Conservation (phyloP, 1,140 invertebrate species). For the Caenorhabditis tropicalis region DNA sequence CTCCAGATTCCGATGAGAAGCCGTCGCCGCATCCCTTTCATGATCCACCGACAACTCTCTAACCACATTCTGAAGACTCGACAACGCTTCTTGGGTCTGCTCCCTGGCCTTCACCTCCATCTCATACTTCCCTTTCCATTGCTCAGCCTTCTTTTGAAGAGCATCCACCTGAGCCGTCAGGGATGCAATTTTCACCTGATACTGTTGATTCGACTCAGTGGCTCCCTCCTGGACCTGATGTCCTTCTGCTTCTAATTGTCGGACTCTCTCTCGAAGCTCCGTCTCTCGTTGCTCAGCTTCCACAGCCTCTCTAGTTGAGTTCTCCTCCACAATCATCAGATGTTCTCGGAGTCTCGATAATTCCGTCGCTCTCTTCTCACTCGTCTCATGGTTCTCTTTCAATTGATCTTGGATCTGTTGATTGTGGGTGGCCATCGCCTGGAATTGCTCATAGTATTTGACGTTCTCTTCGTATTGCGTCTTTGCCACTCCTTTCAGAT, state of each 20-base stretch:
- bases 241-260: background rate
- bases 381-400: background rate
- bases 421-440: constrained; percentile 29
- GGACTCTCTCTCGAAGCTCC: constrained; percentile 16
- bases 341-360: constrained; percentile 47
- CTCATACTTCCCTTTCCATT: constrained; percentile 33
- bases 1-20: constrained; percentile 19
- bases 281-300: constrained; percentile 56
- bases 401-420: constrained; percentile 30
- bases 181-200: constrained; percentile 46
- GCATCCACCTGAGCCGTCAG: constrained; percentile 33
- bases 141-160: background rate
- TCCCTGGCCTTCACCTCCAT: background rate
- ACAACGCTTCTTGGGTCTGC: constrained; percentile 45
- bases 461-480: constrained; percentile 51
- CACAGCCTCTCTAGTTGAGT: constrained; percentile 49
- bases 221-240: constrained; percentile 28
- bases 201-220: background rate
- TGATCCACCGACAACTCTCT: constrained; percentile 52
- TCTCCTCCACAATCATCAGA: constrained; percentile 55
- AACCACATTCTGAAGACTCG: constrained; percentile 49
- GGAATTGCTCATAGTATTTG: constrained; percentile 52
- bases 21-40: constrained; percentile 47
- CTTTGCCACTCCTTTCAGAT: constrained; percentile 13
- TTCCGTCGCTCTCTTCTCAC: constrained; percentile 51